Evolutionary conservation across 2,888 invertebrate genomes (phyloP), one percentile per base, ranked within the genome.

Genomic region (Scaptomyza reducta): DNA sequence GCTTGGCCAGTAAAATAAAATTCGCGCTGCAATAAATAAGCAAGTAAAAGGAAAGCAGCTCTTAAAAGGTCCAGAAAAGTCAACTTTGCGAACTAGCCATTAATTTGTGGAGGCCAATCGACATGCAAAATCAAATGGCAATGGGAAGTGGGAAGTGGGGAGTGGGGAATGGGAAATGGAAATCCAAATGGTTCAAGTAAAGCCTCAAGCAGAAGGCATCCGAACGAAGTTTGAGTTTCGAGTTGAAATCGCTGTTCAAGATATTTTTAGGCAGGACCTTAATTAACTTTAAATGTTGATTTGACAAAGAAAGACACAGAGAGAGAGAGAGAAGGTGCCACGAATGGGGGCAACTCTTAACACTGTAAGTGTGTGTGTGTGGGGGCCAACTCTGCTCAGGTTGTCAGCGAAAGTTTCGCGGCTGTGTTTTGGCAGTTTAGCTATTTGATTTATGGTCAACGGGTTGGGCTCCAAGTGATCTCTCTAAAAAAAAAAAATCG

Each of bases 221-320:
- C n/a, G 22, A n/a, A n/a, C n/a, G n/a, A n/a, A n/a, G n/a, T n/a
- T n/a, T n/a, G n/a, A n/a, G n/a, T n/a, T 22, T 22, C 22, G 22
- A 60, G 22, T 61, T 35, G 13, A 38, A 40, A 62, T 40, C 45
- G 18, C 22, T 14, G 56, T 14, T 60, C 9, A 31, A 51, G 60
- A 60, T 81, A 74, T 25, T 31, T 29, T 47, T 47, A 56, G 64
- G 58, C 74, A 70, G 77, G 60, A 77, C 76, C 67, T 74, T 80
- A 84, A 82, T 82, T 82, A 82, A 80, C 74, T 75, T 59, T 58
- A 74, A 77, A 79, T 74, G 74, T 70, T 62, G 72, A 77, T 69
- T 59, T 65, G 54, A 38, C 14, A 38, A 14, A 27, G 40, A 6
- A n/a, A 14, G 13, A 5, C n/a, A 3, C 10, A 25, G 14, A 4